phyloP scores from a whole-genome alignment of 2,113 vertebrate genomes.

The Brachyhypopomus occidentalis region DNA sequence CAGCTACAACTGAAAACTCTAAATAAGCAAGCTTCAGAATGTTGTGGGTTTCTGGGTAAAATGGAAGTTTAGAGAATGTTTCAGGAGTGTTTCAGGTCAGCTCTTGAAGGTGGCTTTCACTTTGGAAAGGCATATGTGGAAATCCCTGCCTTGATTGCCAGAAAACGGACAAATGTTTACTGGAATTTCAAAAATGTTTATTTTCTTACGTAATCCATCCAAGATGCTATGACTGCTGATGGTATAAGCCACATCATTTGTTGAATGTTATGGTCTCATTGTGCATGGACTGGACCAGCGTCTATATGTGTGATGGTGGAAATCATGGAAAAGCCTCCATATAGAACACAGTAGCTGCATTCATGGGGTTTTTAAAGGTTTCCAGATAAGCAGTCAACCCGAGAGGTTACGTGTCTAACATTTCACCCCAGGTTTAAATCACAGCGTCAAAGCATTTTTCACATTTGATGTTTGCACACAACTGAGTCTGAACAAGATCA shows the following conservation, averaged over 20 bases:
- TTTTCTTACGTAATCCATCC: conserved; percentile 62
- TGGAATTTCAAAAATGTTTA: conserved; percentile 67
- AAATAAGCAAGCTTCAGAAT: conserved; percentile 41
- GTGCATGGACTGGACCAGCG: not conserved
- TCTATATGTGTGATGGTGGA: not conserved
- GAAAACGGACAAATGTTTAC: conserved; percentile 70
- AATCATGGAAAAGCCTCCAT: not conserved
- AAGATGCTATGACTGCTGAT: conserved; percentile 32
- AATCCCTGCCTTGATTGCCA: conserved; percentile 64
- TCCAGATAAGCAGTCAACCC: conserved; percentile 22
- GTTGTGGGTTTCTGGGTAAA: conserved; percentile 31
- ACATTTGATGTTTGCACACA: conserved; percentile 5
- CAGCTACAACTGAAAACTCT: conserved; percentile 52
- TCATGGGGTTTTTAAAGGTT: conserved; percentile 30
- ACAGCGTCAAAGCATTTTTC: conserved; percentile 15
- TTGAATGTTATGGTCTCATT: conserved; percentile 11
- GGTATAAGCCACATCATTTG: conserved; percentile 37
- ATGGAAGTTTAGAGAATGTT: conserved; percentile 28
- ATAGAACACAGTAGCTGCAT: conserved; percentile 9
- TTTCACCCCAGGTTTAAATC: conserved; percentile 24
- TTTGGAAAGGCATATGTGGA: conserved; percentile 60
- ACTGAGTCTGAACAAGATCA: conserved; percentile 6
- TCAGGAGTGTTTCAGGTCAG: conserved; percentile 46
- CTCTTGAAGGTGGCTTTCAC: conserved; percentile 68
- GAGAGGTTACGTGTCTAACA: conserved; percentile 8